Percentiles rank a stretch among this genome's conserved stretches.
Conservation (phyloP, 2,113 vertebrate genomes). For the Dipodomys merriami region DNA sequence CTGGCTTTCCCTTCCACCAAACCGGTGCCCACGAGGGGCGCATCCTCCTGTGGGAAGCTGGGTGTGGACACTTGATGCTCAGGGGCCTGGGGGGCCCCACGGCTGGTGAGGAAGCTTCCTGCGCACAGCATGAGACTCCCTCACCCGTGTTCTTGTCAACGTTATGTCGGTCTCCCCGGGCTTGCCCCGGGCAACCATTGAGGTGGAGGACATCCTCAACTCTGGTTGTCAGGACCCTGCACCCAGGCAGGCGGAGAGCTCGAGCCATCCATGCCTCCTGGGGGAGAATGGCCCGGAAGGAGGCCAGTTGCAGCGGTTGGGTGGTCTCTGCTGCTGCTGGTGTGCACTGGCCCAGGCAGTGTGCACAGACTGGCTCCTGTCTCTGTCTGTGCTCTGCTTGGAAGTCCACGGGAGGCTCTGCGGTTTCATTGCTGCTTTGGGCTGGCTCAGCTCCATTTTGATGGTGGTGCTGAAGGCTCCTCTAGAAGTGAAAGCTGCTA, state of each 20-base stretch:
- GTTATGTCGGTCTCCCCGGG: too few relatives aligned
- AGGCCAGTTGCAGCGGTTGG: not conserved
- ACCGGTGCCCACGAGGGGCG: slow-evolving; percentile 21
- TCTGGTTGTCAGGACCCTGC: not conserved
- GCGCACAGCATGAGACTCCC: slow-evolving; percentile 12
- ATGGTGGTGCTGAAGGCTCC: not conserved
- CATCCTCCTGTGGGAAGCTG: slow-evolving; percentile 29
- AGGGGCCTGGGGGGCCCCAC: slow-evolving; percentile 19
- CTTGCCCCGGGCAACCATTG: too few relatives aligned
- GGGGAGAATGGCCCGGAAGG: not conserved
- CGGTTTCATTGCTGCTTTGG: not conserved
- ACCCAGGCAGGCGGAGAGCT: not conserved
- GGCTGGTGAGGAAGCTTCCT: slow-evolving; percentile 72
- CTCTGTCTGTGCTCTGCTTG: not conserved
- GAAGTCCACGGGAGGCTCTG: not conserved
- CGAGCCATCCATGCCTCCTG: not conserved
- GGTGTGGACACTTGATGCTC: slow-evolving; percentile 71
- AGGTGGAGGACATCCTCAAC: too few relatives aligned
- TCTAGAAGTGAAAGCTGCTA: not conserved
- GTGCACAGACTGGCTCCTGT: not conserved
- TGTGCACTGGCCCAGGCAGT: not conserved
- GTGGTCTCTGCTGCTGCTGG: too few relatives aligned
- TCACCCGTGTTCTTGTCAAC: not conserved
- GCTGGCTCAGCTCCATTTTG: not conserved
- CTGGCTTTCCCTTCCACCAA: not conserved